Conservation (phyloP, 2,113 vertebrate genomes). For the Oxyruncus cristatus region DNA sequence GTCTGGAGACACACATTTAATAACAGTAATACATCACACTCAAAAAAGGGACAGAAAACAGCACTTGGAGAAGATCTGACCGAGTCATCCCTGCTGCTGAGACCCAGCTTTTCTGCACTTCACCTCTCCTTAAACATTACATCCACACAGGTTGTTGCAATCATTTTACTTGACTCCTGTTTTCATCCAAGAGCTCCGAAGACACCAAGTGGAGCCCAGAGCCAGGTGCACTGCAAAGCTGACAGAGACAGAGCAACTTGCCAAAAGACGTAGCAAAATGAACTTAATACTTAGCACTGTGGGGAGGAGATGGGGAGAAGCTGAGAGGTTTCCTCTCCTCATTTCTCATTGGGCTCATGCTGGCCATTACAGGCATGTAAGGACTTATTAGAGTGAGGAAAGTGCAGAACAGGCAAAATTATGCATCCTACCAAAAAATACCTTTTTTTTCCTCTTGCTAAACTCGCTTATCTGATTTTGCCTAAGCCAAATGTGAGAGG, state of each 20-base stretch:
- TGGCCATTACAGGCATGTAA: not conserved
- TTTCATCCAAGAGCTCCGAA: not conserved
- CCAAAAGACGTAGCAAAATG: not conserved
- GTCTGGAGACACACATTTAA: not conserved
- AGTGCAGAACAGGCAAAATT: not conserved
- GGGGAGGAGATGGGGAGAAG: not conserved
- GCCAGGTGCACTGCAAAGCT: not conserved
- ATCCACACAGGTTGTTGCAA: not conserved
- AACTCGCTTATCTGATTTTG: not conserved
- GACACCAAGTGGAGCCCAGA: not conserved
- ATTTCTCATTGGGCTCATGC: not conserved
- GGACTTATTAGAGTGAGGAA: not conserved
- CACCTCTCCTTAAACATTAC: not conserved
- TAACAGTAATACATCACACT: not conserved
- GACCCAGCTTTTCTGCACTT: not conserved
- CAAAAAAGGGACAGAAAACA: not conserved
- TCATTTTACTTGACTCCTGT: not conserved
- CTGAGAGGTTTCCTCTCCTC: not conserved
- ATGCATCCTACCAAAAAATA: not conserved
- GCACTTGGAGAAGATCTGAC: not conserved
- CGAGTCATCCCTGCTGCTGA: not conserved
- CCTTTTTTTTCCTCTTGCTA: not conserved
- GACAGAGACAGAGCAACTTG: not conserved
- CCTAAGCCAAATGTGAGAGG: not conserved
- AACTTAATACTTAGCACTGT: not conserved